These are phyloP conservation scores for Ophthalmotilapia sp. DNA, from an alignment of 2,113 vertebrate species.

Conservation along the genomic window DNA sequence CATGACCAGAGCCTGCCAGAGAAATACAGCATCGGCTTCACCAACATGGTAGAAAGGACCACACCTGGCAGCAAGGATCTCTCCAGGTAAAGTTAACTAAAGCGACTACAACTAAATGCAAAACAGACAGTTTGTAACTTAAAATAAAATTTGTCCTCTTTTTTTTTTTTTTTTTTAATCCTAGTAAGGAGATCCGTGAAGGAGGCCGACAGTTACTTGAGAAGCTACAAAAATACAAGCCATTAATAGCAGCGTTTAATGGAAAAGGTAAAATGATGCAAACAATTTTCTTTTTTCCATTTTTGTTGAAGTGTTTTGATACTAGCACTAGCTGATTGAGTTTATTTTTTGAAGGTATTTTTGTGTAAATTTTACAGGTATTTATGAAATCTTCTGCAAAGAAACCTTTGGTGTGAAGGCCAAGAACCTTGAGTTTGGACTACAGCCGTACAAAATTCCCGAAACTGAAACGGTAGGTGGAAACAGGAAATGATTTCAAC, in stretches of 20 bases:
- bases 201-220: conserved; percentile 92
- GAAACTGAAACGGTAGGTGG: conserved; percentile 87
- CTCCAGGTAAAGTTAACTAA: conserved; percentile 74
- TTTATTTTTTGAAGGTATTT: not conserved
- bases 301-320: not conserved
- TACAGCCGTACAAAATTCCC: conserved; percentile 95
- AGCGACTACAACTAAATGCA: not conserved
- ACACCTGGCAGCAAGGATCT: conserved; percentile 98
- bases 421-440: conserved; percentile 94
- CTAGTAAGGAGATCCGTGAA: conserved; percentile 97
- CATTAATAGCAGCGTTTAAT: conserved; percentile 94
- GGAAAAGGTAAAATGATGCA: conserved; percentile 85
- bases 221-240: conserved; percentile 92
- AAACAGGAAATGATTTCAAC: not conserved
- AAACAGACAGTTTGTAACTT: not conserved
- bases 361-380: conserved; percentile 72
- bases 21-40: conserved; percentile 92
- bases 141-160: not conserved
- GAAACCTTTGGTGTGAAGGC: conserved; percentile 95
- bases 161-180: not conserved
- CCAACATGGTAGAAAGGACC: conserved; percentile 98
- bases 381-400: conserved; percentile 99
- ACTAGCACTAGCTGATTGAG: too few relatives aligned
- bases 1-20: conserved; percentile 89
- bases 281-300: not conserved